phyloP scores from a whole-genome alignment of 2,888 invertebrate genomes.

The Aethes cnicana region DNA sequence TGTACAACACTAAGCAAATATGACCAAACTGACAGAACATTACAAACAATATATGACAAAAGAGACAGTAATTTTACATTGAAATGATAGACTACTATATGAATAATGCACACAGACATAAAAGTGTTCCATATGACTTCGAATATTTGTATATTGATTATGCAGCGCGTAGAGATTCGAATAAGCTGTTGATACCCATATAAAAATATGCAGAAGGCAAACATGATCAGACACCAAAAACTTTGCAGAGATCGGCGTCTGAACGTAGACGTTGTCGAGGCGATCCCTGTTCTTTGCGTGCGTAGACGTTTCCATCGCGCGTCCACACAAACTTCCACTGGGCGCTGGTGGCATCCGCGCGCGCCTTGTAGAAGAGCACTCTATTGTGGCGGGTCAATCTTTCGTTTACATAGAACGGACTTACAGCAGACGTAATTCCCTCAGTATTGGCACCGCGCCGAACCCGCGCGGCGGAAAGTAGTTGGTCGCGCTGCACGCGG shows the following conservation, averaged over 20 bases:
- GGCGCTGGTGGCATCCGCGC: not conserved
- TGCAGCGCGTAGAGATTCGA: too few relatives aligned
- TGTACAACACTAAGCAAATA: too few relatives aligned
- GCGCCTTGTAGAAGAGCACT: constrained; percentile 5
- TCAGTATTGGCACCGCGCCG: constrained; percentile 8
- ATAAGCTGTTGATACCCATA: too few relatives aligned
- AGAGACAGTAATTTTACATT: too few relatives aligned
- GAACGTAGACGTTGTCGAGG: constrained; percentile 1
- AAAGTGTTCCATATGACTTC: too few relatives aligned
- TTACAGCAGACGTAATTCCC: not conserved
- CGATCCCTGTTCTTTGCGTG: constrained; percentile 3
- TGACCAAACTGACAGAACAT: too few relatives aligned
- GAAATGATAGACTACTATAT: too few relatives aligned
- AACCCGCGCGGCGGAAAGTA: constrained; percentile 14
- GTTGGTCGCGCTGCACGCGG: constrained; percentile 2
- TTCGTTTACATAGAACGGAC: constrained; percentile 11
- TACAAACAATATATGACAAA: too few relatives aligned
- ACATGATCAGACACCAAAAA: constrained; percentile 6
- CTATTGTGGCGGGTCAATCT: constrained; percentile 6
- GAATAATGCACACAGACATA: too few relatives aligned
- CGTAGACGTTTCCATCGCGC: not conserved
- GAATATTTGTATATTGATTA: too few relatives aligned
- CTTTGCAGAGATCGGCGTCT: not conserved
- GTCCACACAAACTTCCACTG: constrained; percentile 18
- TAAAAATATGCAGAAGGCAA: too few relatives aligned